These are phyloP conservation scores for Melanotaenia trifasciata DNA, from an alignment of 2,797 vertebrate species.

Conservation along the genomic window DNA sequence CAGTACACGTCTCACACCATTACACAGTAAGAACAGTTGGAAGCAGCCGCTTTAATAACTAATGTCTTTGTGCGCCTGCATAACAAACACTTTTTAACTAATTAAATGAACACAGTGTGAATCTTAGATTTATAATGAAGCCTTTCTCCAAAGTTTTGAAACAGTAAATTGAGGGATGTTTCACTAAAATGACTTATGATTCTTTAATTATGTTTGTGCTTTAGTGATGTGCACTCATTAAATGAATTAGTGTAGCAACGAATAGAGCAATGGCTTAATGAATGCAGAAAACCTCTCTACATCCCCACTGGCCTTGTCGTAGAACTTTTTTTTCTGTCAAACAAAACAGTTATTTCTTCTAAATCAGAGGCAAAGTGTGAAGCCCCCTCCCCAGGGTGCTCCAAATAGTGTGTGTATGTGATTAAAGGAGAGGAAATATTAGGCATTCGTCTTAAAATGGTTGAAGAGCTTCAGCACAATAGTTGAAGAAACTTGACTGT, in stretches of 20 bases:
- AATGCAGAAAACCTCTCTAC: too few relatives aligned
- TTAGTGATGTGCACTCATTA: not conserved
- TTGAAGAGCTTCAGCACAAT: too few relatives aligned
- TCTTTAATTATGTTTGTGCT: not conserved
- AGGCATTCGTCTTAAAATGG: too few relatives aligned
- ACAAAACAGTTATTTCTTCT: too few relatives aligned
- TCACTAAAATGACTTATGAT: not conserved
- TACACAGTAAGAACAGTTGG: not conserved
- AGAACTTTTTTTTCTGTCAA: too few relatives aligned
- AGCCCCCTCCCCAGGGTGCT: too few relatives aligned
- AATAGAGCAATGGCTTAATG: too few relatives aligned
- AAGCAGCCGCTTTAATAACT: slow-evolving; percentile 5
- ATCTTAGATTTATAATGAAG: not conserved
- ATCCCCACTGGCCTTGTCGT: too few relatives aligned
- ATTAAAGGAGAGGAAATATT: too few relatives aligned
- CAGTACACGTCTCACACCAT: slow-evolving; percentile 24
- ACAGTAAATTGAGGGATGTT: not conserved
- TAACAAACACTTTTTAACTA: slow-evolving; percentile 6
- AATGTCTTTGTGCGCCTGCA: not conserved
- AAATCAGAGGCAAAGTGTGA: too few relatives aligned
- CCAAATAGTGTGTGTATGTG: too few relatives aligned
- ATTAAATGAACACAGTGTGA: not conserved
- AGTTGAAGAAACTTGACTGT: too few relatives aligned
- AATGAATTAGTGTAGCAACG: not conserved
- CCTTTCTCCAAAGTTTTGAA: not conserved